These are phyloP conservation scores for Mactra quadrangularis DNA, from an alignment of 1,140 invertebrate genomes.

Conservation along the genomic window DNA sequence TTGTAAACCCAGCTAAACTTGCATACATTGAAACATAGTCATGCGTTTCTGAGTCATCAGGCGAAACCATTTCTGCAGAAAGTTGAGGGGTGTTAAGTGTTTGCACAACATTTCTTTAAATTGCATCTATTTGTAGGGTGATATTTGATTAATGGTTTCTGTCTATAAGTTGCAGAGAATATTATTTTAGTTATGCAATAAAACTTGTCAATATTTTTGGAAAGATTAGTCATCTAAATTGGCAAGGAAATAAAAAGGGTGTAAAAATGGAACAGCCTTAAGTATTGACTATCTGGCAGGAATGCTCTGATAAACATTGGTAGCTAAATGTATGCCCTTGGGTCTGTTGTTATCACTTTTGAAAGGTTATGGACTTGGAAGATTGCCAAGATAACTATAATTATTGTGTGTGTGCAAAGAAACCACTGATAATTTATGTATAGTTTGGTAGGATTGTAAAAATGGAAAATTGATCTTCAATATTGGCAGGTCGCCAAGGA, in stretches of 20 bases:
- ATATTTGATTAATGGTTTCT: neutral
- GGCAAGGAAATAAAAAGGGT: neutral
- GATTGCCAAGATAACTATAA: slow-evolving; percentile 46
- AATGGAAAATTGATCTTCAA: slow-evolving; percentile 33
- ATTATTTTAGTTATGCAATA: slow-evolving; percentile 3
- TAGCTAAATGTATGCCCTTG: slow-evolving; percentile 47
- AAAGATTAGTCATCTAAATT: neutral
- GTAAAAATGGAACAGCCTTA: slow-evolving; percentile 18
- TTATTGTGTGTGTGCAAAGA: slow-evolving; percentile 21
- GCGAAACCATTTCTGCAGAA: slow-evolving; percentile 23
- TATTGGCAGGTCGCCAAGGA: slow-evolving; percentile 49
- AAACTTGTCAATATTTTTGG: neutral
- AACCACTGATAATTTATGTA: slow-evolving; percentile 30
- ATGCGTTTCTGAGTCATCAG: slow-evolving; percentile 39
- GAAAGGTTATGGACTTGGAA: slow-evolving; percentile 58
- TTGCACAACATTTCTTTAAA: neutral
- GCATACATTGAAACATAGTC: slow-evolving; percentile 48
- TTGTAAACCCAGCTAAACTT: slow-evolving; percentile 14
- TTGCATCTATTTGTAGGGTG: neutral
- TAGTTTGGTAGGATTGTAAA: slow-evolving; percentile 22
- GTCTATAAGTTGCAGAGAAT: too few species aligned
- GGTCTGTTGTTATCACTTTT: slow-evolving; percentile 38
- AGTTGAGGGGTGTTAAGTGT: neutral
- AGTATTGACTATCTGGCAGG: slow-evolving; percentile 27
- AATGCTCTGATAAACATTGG: slow-evolving; percentile 41